Evolutionary conservation across 2,113 vertebrate species (phyloP).

Genomic region (Gnathonemus echidnorhynchus): DNA sequence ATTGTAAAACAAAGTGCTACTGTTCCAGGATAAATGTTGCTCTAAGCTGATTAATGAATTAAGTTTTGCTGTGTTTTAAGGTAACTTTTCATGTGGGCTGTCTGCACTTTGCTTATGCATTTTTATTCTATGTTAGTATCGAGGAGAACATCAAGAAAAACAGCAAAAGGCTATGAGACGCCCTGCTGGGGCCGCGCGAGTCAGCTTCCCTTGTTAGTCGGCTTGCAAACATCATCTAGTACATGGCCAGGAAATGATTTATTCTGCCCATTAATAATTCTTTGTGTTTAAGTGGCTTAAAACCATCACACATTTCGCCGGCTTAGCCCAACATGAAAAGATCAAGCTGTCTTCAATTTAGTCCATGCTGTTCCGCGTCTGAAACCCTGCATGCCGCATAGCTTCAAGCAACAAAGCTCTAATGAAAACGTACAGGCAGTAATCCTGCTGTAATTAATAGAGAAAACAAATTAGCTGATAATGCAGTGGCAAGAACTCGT

Average conservation of each 20-base stretch:
- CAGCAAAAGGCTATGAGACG: background rate
- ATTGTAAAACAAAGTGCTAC: background rate
- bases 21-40: background rate
- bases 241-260: background rate
- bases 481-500: background rate
- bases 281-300: slow-evolving; percentile 7
- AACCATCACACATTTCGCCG: background rate
- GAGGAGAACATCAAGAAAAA: background rate
- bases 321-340: background rate
- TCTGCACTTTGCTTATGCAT: background rate
- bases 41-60: background rate
- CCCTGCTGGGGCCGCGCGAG: accelerated
- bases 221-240: background rate
- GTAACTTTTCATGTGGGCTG: background rate
- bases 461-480: background rate
- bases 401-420: background rate
- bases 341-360: background rate
- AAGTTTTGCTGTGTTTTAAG: background rate
- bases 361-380: background rate
- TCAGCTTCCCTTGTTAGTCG: background rate
- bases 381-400: background rate
- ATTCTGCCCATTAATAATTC: slow-evolving; percentile 14
- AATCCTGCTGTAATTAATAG: background rate
- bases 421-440: background rate
- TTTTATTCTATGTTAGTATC: background rate